Evolutionary conservation across 2,797 vertebrate genomes (phyloP).

Genomic region (Myotis pilosus): DNA sequence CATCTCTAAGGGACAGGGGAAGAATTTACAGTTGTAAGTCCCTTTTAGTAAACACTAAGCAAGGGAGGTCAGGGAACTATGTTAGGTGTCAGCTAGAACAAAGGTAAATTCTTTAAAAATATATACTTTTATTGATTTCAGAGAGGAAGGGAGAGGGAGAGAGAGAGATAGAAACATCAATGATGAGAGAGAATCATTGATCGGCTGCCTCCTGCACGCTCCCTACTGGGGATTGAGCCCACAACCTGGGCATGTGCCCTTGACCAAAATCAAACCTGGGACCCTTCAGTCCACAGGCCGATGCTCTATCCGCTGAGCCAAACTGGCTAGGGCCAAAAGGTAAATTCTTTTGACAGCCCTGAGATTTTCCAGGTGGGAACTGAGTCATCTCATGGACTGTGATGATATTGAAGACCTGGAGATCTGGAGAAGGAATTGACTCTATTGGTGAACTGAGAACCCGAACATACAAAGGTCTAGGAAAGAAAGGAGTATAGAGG

Average conservation of each 20-base stretch:
- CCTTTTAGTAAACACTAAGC: not conserved
- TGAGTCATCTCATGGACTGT: not conserved
- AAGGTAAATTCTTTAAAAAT: not conserved
- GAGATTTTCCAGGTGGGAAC: too few species aligned
- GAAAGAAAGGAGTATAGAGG: not conserved
- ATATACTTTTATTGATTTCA: too few species aligned
- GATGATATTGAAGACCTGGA: not conserved
- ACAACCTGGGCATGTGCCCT: not conserved
- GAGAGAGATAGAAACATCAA: not conserved
- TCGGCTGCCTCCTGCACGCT: not conserved
- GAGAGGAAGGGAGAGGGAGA: not conserved
- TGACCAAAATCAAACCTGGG: not conserved
- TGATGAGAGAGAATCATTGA: not conserved
- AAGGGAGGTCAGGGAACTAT: not conserved
- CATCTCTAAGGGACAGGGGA: not conserved
- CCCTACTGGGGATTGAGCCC: not conserved
- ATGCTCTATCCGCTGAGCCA: not conserved
- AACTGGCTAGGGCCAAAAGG: not conserved
- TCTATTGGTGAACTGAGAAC: slow-evolving; percentile 21
- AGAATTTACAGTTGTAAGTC: not conserved
- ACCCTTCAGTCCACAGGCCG: not conserved
- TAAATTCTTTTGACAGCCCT: too few species aligned
- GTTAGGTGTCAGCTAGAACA: not conserved
- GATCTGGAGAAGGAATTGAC: not conserved
- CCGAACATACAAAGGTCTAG: not conserved